These are phyloP conservation scores for Metopolophium dirhodum DNA, from an alignment of 1,140 invertebrate species.

Conservation along the genomic window DNA sequence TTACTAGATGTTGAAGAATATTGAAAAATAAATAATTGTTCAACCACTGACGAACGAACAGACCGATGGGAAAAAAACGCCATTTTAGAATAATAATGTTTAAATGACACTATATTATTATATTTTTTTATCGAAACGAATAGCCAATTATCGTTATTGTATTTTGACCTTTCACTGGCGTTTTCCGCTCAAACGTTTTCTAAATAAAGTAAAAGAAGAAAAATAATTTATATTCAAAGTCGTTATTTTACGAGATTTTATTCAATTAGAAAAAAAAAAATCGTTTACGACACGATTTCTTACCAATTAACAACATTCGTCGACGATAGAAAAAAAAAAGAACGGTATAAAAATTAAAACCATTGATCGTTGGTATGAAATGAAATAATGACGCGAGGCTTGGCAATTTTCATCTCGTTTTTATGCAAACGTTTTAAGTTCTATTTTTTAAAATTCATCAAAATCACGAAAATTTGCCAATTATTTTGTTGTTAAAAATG, in stretches of 20 bases:
- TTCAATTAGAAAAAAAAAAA: conserved; percentile 25
- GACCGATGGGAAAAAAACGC: not conserved
- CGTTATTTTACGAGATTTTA: not conserved
- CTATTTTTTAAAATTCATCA: too few relatives aligned
- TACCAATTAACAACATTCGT: not conserved
- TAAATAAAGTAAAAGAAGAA: not conserved
- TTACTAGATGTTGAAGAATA: not conserved
- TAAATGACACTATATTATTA: not conserved
- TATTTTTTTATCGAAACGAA: not conserved
- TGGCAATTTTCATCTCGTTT: not conserved
- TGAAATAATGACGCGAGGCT: not conserved
- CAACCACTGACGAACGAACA: not conserved
- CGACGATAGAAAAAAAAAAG: not conserved
- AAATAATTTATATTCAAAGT: not conserved
- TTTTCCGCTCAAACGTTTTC: not conserved
- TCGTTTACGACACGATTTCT: not conserved
- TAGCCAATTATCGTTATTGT: not conserved
- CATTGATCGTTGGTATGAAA: not conserved
- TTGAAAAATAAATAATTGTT: not conserved
- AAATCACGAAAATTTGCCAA: too few relatives aligned
- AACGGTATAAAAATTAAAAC: not conserved
- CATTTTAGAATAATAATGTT: not conserved
- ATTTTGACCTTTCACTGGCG: not conserved
- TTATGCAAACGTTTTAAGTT: too few relatives aligned
- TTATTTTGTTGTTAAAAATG: too few relatives aligned